These are phyloP conservation scores for Disparrhopalites patrizii DNA, from an alignment of 2,888 invertebrate species.

Conservation along the genomic window DNA sequence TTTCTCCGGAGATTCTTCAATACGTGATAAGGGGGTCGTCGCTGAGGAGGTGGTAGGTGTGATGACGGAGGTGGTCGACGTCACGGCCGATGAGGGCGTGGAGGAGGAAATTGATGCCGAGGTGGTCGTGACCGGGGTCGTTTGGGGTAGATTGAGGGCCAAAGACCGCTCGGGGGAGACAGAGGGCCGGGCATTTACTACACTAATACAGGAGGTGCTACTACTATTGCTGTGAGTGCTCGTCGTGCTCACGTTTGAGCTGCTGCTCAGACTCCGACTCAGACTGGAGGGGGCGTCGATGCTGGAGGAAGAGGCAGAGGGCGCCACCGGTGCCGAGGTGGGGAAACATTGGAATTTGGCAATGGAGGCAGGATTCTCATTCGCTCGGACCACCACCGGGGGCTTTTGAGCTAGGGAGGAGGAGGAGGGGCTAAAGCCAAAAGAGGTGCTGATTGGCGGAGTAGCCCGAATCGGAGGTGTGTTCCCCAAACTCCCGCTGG, in stretches of 20 bases:
- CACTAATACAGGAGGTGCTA: conserved; percentile 40
- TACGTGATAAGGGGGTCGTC: conserved; percentile 36
- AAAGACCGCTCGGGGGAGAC: conserved; percentile 15
- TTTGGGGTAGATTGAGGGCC: conserved; percentile 6
- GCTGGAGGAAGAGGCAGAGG: too few relatives aligned
- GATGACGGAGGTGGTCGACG: neutral
- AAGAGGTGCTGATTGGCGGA: too few relatives aligned
- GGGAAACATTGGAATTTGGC: conserved; percentile 31
- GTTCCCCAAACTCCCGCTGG: neutral
- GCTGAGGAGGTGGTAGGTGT: conserved; percentile 30
- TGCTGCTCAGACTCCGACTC: conserved; percentile 41
- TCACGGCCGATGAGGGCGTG: neutral
- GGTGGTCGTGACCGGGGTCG: neutral
- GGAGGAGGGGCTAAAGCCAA: too few relatives aligned
- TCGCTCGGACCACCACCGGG: conserved; percentile 40
- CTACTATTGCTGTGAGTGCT: conserved; percentile 46
- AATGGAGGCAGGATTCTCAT: conserved; percentile 36
- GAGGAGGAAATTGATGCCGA: neutral
- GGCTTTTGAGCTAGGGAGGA: too few relatives aligned
- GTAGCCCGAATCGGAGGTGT: neutral
- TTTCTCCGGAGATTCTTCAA: conserved; percentile 48
- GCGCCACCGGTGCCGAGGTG: neutral
- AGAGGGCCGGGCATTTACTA: conserved; percentile 25
- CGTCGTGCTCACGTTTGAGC: conserved; percentile 42
- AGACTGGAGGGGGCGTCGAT: conserved; percentile 21